A percentile compares a stretch with the other conserved stretches of the same genome.
Evolutionary conservation across 2,113 vertebrate genomes (phyloP).

Genomic region (Nematolebias whitei): DNA sequence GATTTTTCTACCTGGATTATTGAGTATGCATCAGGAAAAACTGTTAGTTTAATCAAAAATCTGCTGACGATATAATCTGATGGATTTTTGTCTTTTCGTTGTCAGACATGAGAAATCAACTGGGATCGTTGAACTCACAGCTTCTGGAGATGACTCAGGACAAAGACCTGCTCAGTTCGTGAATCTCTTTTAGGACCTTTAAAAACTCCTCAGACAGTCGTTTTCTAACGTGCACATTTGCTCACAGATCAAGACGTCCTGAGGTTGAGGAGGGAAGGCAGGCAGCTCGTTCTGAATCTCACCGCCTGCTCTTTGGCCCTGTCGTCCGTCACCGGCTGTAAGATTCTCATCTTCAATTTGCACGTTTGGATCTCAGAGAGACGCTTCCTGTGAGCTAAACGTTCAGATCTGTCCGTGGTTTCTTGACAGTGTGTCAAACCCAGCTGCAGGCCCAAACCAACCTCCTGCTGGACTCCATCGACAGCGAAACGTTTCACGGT

Average conservation of each 20-base stretch:
- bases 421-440: constrained; percentile 32
- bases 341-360: neutral
- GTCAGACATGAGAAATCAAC: constrained; percentile 18
- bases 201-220: no score
- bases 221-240: neutral
- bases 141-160: neutral
- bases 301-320: constrained; percentile 9
- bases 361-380: neutral
- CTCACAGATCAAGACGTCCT: constrained; percentile 37
- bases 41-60: neutral
- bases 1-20: no score
- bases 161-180: constrained; percentile 33
- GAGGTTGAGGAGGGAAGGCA: constrained; percentile 15
- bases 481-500: constrained; percentile 32
- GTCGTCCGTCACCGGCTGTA: constrained; percentile 22
- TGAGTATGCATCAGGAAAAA: no score
- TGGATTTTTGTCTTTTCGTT: neutral
- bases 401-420: neutral
- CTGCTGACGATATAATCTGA: neutral
- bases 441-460: constrained; percentile 33
- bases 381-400: neutral
- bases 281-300: constrained; percentile 31
- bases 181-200: neutral
- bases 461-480: constrained; percentile 13
- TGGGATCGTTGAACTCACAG: neutral